phyloP scores from a whole-genome alignment of 2,797 vertebrate species.

The Loriculus beryllinus region DNA sequence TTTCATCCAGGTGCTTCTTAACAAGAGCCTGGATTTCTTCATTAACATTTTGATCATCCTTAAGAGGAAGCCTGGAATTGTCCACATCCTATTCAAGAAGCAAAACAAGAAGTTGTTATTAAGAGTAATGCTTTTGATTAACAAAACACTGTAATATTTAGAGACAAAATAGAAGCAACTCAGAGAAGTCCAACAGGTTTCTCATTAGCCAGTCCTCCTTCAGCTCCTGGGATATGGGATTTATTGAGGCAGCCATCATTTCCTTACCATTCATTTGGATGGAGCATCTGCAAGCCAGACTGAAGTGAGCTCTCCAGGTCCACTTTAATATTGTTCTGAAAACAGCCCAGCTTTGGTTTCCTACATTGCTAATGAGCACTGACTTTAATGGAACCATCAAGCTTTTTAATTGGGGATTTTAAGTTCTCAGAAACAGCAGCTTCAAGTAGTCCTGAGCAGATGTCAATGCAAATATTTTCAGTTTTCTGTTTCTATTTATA shows the following conservation, averaged over 20 bases:
- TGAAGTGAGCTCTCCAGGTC: not conserved
- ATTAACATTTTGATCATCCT: conserved; percentile 77
- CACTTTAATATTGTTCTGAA: not conserved
- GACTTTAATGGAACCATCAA: not conserved
- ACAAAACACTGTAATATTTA: not conserved
- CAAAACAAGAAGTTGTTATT: not conserved
- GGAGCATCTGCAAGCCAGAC: not conserved
- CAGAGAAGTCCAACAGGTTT: not conserved
- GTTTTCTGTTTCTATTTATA: not conserved
- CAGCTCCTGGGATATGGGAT: not conserved
- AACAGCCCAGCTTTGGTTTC: not conserved
- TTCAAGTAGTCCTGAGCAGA: not conserved
- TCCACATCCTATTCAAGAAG: conserved; percentile 71
- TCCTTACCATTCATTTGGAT: not conserved
- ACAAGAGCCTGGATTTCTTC: conserved; percentile 79
- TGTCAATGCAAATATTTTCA: not conserved
- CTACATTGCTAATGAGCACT: not conserved
- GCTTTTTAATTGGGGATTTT: not conserved
- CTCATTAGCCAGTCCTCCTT: not conserved
- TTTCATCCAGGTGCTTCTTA: conserved; percentile 78
- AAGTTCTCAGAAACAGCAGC: not conserved
- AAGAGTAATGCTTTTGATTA: not conserved
- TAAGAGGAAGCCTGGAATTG: conserved; percentile 73
- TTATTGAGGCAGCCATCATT: not conserved
- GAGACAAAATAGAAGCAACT: not conserved